Percentiles rank a stretch among this genome's conserved stretches.
phyloP scores from a whole-genome alignment of 1,140 invertebrate genomes.

The Micrasema minimum region DNA sequence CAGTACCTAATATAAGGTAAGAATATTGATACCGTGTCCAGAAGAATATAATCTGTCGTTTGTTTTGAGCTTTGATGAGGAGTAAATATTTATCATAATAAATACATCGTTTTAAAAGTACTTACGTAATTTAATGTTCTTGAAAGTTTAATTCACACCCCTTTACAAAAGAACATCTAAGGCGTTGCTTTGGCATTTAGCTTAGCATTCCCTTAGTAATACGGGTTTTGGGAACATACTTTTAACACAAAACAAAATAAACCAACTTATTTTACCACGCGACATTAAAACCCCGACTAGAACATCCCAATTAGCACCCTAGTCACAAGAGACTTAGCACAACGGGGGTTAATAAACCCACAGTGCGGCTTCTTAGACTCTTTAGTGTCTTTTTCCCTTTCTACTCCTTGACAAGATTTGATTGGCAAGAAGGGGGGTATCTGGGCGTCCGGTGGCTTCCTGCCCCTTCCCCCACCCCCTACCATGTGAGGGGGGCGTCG shows the following conservation, averaged over 20 bases:
- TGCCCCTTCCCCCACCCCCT: conserved; percentile 7
- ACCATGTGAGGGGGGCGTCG: neutral
- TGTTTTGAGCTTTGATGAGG: too few relatives aligned
- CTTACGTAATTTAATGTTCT: too few relatives aligned
- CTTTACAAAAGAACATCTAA: conserved; percentile 16
- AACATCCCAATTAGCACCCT: neutral
- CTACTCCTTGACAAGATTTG: conserved; percentile 5
- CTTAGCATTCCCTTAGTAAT: conserved; percentile 31
- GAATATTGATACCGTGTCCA: too few relatives aligned
- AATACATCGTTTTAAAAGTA: too few relatives aligned
- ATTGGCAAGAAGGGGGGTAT: conserved; percentile 7
- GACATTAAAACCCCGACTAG: conserved; percentile 15
- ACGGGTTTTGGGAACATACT: neutral
- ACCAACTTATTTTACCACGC: conserved; percentile 5
- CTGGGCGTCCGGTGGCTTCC: conserved; percentile 14
- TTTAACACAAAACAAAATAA: conserved; percentile 21
- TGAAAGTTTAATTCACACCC: conserved; percentile 17
- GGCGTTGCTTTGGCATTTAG: conserved; percentile 34
- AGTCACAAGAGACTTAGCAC: too few relatives aligned
- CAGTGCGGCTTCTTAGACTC: too few relatives aligned
- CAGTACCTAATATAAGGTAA: too few relatives aligned
- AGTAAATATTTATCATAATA: too few relatives aligned
- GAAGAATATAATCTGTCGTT: too few relatives aligned
- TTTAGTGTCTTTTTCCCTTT: too few relatives aligned
- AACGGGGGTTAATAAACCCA: too few relatives aligned